These are phyloP conservation scores for Dryomyza anilis DNA, from an alignment of 2,888 invertebrate genomes.

Conservation along the genomic window DNA sequence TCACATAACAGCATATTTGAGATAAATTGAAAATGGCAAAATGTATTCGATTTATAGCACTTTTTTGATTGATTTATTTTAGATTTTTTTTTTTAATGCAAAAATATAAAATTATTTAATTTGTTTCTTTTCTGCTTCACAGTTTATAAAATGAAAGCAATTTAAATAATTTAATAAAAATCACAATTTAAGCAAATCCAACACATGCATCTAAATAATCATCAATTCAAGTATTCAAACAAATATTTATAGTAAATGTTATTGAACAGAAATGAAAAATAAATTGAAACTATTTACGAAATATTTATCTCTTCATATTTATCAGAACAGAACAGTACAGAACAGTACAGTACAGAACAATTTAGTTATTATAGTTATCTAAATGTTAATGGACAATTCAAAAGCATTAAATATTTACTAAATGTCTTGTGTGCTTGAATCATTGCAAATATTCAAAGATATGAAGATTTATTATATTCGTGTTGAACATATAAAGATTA, in stretches of 20 bases:
- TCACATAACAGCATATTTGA: too few relatives aligned
- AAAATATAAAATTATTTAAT: slow-evolving; percentile 26
- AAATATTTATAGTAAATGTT: too few relatives aligned
- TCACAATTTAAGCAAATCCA: slow-evolving; percentile 36
- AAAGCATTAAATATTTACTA: too few relatives aligned
- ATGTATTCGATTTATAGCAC: slow-evolving; percentile 16
- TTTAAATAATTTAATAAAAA: too few relatives aligned
- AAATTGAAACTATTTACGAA: slow-evolving; percentile 29
- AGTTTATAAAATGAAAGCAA: background rate
- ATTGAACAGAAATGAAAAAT: slow-evolving; percentile 27
- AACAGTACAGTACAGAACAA: background rate
- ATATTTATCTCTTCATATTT: slow-evolving; percentile 32
- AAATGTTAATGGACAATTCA: too few relatives aligned
- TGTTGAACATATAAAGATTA: slow-evolving; percentile 10
- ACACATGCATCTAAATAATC: background rate
- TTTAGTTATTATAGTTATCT: background rate
- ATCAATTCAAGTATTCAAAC: background rate
- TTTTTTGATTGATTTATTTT: background rate
- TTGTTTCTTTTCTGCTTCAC: background rate
- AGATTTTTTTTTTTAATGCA: background rate
- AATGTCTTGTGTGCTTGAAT: too few relatives aligned
- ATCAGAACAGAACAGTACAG: slow-evolving; percentile 21
- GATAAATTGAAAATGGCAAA: background rate
- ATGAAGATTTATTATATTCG: slow-evolving; percentile 15
- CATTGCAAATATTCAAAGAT: background rate